Conservation (phyloP, 2,888 invertebrate species). For the Tillus elongatus region DNA sequence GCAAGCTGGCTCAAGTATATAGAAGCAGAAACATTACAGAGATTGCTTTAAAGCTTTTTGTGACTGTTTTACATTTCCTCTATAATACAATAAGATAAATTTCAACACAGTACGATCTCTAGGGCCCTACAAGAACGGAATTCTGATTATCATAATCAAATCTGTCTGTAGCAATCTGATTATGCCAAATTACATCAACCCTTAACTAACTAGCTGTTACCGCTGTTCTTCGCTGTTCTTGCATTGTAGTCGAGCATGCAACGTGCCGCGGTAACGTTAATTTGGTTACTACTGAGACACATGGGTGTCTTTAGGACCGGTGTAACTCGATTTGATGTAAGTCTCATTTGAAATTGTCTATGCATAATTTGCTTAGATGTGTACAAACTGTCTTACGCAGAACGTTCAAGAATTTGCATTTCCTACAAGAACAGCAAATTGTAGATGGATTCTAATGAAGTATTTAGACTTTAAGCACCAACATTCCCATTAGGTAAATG, state of each 20-base stretch:
- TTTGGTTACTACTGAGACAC: background rate
- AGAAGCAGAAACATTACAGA: no score
- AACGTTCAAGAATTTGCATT: no score
- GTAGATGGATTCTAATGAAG: no score
- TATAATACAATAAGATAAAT: no score
- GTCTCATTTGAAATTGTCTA: background rate
- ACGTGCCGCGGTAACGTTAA: background rate
- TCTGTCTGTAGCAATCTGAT: conserved; percentile 37
- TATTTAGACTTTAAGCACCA: no score
- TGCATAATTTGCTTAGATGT: conserved; percentile 1
- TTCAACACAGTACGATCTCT: no score
- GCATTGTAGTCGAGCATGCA: background rate
- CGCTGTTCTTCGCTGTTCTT: conserved; percentile 25
- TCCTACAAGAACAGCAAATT: no score
- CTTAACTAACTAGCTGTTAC: conserved; percentile 37
- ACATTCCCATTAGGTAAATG: no score
- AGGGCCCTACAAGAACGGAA: background rate
- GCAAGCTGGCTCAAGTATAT: no score
- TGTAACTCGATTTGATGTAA: background rate
- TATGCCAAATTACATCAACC: conserved; percentile 37
- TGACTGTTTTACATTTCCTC: no score
- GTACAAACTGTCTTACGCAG: background rate
- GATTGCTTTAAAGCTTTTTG: no score
- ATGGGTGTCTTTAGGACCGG: background rate
- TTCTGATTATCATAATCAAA: conserved; percentile 40